Percentiles rank a stretch among this genome's conserved stretches.
Conservation (phyloP, 2,797 vertebrate species). For the Ctenochaetus hawaiiensis region DNA sequence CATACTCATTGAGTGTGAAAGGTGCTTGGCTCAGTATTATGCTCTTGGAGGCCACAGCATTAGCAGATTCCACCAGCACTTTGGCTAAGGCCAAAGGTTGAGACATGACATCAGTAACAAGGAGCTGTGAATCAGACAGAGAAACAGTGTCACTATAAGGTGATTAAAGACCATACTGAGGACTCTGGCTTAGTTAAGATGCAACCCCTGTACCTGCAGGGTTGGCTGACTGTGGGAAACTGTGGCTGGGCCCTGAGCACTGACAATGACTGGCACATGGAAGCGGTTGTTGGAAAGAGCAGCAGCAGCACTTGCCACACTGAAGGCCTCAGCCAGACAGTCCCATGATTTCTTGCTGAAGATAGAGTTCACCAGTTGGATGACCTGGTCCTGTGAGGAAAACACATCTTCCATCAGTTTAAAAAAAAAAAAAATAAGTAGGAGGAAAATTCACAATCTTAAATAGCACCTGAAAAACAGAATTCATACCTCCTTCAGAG, state of each 20-base stretch:
- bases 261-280: constrained; percentile 92
- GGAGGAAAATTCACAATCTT: neutral
- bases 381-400: constrained; percentile 92
- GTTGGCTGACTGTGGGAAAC: constrained; percentile 93
- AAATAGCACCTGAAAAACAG: neutral
- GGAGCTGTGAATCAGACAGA: constrained; percentile 86
- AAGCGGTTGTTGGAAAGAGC: constrained; percentile 93
- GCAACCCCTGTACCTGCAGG: constrained; percentile 85
- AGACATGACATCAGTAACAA: constrained; percentile 93
- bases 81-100: constrained; percentile 90
- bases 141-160: constrained; percentile 2
- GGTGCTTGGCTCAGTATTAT: constrained; percentile 88
- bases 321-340: constrained; percentile 93
- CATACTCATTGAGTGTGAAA: constrained; percentile 91
- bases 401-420: neutral
- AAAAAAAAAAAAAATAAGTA: neutral
- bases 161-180: neutral
- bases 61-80: constrained; percentile 91
- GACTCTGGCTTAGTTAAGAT: neutral
- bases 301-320: constrained; percentile 89
- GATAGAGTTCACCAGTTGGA: constrained; percentile 95
- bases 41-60: constrained; percentile 88
- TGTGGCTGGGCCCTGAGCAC: constrained; percentile 88
- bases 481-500: constrained; percentile 91
- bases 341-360: constrained; percentile 99